phyloP scores from a whole-genome alignment of 2,113 vertebrate genomes.

The Corythoichthys haematopterus region DNA sequence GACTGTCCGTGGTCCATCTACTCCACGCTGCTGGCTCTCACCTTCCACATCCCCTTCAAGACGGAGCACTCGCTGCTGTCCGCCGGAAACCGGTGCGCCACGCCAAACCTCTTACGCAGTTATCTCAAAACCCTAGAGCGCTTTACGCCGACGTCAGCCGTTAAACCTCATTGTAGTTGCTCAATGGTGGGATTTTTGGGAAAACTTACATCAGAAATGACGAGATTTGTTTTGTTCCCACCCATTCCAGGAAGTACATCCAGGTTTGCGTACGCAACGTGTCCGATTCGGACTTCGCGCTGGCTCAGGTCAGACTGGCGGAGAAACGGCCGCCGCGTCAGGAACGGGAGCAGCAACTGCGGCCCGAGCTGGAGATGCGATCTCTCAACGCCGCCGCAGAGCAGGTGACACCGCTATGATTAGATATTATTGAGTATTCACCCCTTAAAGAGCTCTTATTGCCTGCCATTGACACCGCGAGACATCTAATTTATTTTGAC shows the following conservation, averaged over 20 bases:
- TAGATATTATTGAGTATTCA: no score
- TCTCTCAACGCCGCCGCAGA: constrained; percentile 75
- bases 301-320: constrained; percentile 77
- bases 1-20: constrained; percentile 99
- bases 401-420: constrained; percentile 70
- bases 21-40: constrained; percentile 89
- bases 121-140: no score
- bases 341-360: constrained; percentile 66
- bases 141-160: background rate
- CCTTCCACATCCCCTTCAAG: constrained; percentile 91
- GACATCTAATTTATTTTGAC: no score
- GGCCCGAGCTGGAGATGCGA: constrained; percentile 68
- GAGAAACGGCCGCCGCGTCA: constrained; percentile 52
- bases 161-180: no score
- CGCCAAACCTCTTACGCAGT: background rate
- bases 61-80: constrained; percentile 88
- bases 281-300: constrained; percentile 82
- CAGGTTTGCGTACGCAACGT: constrained; percentile 91
- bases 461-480: no score
- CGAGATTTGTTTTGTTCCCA: constrained; percentile 2
- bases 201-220: no score
- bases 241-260: constrained; percentile 83
- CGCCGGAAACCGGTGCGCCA: constrained; percentile 82
- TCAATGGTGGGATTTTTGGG: no score
- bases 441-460: no score